These are phyloP conservation scores for Verasper variegatus DNA, from an alignment of 2,113 vertebrate species.

Conservation along the genomic window DNA sequence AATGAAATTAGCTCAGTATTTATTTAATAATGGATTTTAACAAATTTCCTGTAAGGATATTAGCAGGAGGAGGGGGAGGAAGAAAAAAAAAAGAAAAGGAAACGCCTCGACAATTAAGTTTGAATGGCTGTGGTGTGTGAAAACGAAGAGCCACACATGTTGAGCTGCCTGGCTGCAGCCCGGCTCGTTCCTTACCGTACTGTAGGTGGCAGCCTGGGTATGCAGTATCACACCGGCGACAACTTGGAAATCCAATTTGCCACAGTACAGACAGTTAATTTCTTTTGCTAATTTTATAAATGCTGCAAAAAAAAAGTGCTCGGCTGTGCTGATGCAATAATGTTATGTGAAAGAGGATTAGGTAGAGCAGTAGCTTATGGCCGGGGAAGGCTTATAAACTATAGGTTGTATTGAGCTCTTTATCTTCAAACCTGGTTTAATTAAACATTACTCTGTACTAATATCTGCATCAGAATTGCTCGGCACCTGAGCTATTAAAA, in stretches of 20 bases:
- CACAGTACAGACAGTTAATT: constrained; percentile 82
- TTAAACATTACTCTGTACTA: constrained; percentile 82
- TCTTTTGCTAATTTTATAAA: constrained; percentile 84
- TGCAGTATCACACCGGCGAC: constrained; percentile 58
- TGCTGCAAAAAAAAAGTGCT: constrained; percentile 75
- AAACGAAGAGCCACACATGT: constrained; percentile 65
- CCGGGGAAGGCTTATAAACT: constrained; percentile 75
- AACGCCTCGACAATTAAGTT: constrained; percentile 42
- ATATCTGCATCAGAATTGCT: constrained; percentile 77
- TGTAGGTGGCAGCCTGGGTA: constrained; percentile 84
- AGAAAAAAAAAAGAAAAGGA: background rate
- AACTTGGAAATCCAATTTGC: constrained; percentile 79
- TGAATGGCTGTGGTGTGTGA: constrained; percentile 53
- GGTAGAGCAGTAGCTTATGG: constrained; percentile 77
- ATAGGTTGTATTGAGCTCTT: constrained; percentile 80
- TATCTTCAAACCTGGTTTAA: constrained; percentile 80
- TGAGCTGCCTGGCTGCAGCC: constrained; percentile 36
- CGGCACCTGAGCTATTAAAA: constrained; percentile 72
- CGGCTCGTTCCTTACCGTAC: constrained; percentile 56
- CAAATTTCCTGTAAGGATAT: constrained; percentile 60
- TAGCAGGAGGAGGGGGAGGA: constrained; percentile 17
- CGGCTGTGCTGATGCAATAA: constrained; percentile 79
- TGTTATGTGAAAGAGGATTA: constrained; percentile 82
- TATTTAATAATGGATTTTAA: constrained; percentile 67
- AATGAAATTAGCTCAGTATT: constrained; percentile 67